Base-by-base conservation (phyloP, 1,140 invertebrate genomes). In the Pollicipes pollicipes region DNA sequence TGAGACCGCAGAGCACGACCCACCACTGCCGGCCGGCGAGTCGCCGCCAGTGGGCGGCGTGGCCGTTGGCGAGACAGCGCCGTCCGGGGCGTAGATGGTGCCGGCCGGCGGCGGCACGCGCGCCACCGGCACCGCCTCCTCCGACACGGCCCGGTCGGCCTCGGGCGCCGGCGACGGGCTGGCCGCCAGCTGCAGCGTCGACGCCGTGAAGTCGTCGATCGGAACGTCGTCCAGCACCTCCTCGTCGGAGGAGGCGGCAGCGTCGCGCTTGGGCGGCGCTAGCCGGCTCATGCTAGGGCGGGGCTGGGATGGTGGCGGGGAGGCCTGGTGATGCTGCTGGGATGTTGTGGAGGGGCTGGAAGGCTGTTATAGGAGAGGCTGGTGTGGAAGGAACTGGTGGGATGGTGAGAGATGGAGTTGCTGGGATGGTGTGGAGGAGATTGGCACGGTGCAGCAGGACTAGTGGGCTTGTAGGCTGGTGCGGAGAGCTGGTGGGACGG, bases 231-330 rank as follows among this genome's bases (percentile, higher is more conserved):
- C 74, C 30, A 75, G 70, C 58, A 69, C 71, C 37, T 75, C 73
- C 66, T 74, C 73, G 30, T 72, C 74, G n/a, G 72, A 70, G 35
- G 74, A 72, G 73, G 73, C 75, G 69, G 74, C 74, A 24, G 45
- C 6, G 45, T 58, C 45, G 68, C 73, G 74, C 28, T 75, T 71
- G 0, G 70, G 32, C n/a, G 35, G 35, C 29, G 71, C 67, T 8
- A 75, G 71, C 3, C 67, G 27, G 45, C 29, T 73, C 27, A 73
- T 31, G 30, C 24, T 24, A n/a, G n/a, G 21, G 29, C 73, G 37
- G 70, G 70, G 3, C 45, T 58, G 45, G 16, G 32, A 16, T 4
- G 16, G 32, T 24, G 45, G 45, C 17, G 10, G 45, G 45, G 2
- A 58, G 45, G 8, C 13, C 17, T 24, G 10, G 32, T 58, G 45